A percentile compares a stretch with the other conserved stretches of the same genome.
Evolutionary conservation across 2,113 vertebrate species (phyloP).

Genomic region (Prietella phreatophila): DNA sequence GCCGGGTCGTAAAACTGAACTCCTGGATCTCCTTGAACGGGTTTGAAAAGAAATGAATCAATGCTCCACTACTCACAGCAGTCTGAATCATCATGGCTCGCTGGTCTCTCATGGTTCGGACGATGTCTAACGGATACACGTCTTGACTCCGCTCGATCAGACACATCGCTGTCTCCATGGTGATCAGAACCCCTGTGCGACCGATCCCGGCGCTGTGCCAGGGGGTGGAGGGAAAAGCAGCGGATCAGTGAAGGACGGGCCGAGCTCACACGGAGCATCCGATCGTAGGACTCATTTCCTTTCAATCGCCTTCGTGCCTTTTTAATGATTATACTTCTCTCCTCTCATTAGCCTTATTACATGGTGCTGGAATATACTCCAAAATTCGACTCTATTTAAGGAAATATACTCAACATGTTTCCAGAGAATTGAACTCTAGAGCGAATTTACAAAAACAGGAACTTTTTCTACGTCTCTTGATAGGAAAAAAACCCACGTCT

Average conservation of each 20-base stretch:
- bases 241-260: neutral
- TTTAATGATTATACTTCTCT: neutral
- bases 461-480: neutral
- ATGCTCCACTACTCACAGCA: constrained; percentile 39
- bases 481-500: neutral
- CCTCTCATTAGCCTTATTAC: too few species aligned
- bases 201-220: constrained; percentile 59
- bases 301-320: neutral
- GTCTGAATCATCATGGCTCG: constrained; percentile 59
- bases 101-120: constrained; percentile 79
- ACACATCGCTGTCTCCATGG: constrained; percentile 98
- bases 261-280: neutral
- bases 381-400: neutral
- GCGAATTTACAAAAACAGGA: too few species aligned
- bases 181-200: constrained; percentile 95
- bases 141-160: constrained; percentile 95
- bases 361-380: neutral
- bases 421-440: too few species aligned
- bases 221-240: neutral
- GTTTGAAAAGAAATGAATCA: neutral
- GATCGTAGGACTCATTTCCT: neutral
- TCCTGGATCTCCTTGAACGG: neutral
- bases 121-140: constrained; percentile 93
- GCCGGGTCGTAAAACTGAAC: neutral
- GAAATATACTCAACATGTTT: too few species aligned